Conservation (phyloP, 2,888 invertebrate genomes). For the Leucoptera coffeella region DNA sequence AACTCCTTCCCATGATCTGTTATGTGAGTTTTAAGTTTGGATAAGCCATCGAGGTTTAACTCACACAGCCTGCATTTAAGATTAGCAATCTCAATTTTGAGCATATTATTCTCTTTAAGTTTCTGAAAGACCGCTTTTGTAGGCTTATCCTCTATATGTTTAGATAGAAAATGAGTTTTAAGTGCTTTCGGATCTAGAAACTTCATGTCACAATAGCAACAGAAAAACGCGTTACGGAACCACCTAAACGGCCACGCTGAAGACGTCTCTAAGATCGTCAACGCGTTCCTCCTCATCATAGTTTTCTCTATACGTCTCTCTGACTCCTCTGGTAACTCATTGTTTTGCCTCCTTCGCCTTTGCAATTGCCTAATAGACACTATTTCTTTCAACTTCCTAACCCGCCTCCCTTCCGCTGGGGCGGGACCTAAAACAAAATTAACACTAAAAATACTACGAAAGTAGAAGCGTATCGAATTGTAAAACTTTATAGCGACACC, state of each 20-base stretch:
- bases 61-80: conserved; percentile 26
- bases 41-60: conserved; percentile 14
- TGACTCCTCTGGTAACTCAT: conserved; percentile 32
- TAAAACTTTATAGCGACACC: too few species aligned
- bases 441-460: too few species aligned
- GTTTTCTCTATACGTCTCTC: conserved; percentile 34
- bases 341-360: conserved; percentile 34
- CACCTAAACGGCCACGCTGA: conserved; percentile 42
- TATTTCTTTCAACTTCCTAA: conserved; percentile 33
- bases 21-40: conserved; percentile 25
- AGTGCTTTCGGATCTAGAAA: conserved; percentile 21
- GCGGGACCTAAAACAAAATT: conserved; percentile 41
- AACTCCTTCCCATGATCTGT: conserved; percentile 16
- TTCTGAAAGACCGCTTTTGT: conserved; percentile 28
- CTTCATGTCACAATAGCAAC: conserved; percentile 31
- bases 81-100: conserved; percentile 32
- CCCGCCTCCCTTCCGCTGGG: conserved; percentile 13
- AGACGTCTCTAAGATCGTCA: conserved; percentile 27
- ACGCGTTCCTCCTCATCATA: conserved; percentile 37
- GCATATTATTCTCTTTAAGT: conserved; percentile 36
- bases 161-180: conserved; percentile 17
- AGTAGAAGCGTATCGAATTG: background rate
- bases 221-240: conserved; percentile 32
- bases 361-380: conserved; percentile 39
- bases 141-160: conserved; percentile 19